Evolutionary conservation across 1,140 invertebrate genomes (phyloP), one percentile per base, ranked within the genome.

Genomic region (Cherax quadricarinatus): DNA sequence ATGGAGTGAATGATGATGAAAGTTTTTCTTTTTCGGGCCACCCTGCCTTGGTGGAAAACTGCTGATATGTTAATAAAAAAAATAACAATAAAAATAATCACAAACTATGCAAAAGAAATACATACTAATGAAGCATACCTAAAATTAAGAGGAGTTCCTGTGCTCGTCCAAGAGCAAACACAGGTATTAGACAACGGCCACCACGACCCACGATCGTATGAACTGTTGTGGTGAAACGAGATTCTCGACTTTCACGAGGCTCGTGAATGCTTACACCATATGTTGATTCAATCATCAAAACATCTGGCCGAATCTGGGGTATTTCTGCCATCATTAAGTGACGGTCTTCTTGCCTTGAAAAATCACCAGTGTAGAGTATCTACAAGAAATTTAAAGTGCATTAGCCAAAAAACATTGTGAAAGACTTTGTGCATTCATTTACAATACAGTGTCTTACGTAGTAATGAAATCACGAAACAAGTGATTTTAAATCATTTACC

Each of bases 231-330:
- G 99, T 99, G 95, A 99, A 99, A 57, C 99, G 96, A 89, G 96
- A 97, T 96, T 99, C 99, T 66, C 99, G 96, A 94, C 99, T 98
- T 95, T 99, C 99, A 57, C 99, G 96, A 94, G 99, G 99, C 95
- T 99, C 99, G 95, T 99, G 99, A 93, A 99, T 99, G 95, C 99
- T 99, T 0, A 99, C 99, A 6, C 99, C 99, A 96, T 99, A 99
- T 0, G 99, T 99, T 0, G 99, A 99, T 96, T 99, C 94, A 85
- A 94, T 78, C 88, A 99, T 99, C 4, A 99, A 96, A 5, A 99
- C 98, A 96, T 99, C 99, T 0, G 99, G 99, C 94, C 97, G 97
- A 57, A 99, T 97, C 79, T 97, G 98, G 0, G 99, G 99, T 94
- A 99, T 98, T 96, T 99, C 99, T 0, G 99, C 99, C 2, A 98